A percentile compares a stretch with the other conserved stretches of the same genome.
These are phyloP conservation scores for Pseudorasbora parva DNA, from an alignment of 2,113 vertebrate genomes.

Conservation along the genomic window DNA sequence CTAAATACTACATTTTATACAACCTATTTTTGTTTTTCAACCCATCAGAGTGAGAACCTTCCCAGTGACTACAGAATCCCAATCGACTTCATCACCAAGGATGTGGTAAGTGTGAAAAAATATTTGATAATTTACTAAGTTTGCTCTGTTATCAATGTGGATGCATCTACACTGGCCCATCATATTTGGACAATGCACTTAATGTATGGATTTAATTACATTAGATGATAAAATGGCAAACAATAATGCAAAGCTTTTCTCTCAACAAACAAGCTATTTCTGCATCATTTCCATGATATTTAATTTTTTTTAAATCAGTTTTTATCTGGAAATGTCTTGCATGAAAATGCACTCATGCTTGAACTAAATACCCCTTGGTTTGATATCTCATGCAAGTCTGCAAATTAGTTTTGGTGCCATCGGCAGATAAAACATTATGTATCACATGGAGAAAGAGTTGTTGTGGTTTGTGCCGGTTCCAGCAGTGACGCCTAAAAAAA, in stretches of 20 bases:
- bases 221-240: background rate
- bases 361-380: background rate
- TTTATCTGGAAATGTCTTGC: background rate
- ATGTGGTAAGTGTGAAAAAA: constrained; percentile 56
- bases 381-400: background rate
- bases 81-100: constrained; percentile 58
- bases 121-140: background rate
- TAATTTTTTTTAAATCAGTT: no score
- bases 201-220: background rate
- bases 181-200: background rate
- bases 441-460: background rate
- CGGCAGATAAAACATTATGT: background rate
- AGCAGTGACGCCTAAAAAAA: background rate
- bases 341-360: background rate
- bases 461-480: constrained; percentile 5
- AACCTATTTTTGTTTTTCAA: background rate
- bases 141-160: background rate
- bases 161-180: background rate
- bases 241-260: background rate
- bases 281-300: no score
- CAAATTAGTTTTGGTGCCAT: background rate
- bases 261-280: no score
- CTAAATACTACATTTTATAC: background rate
- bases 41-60: constrained; percentile 64
- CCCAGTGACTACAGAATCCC: constrained; percentile 65